A percentile compares a stretch with the other conserved stretches of the same genome.
Evolutionary conservation across 1,140 invertebrate genomes (phyloP).

Genomic region (Drosophila seguyi): DNA sequence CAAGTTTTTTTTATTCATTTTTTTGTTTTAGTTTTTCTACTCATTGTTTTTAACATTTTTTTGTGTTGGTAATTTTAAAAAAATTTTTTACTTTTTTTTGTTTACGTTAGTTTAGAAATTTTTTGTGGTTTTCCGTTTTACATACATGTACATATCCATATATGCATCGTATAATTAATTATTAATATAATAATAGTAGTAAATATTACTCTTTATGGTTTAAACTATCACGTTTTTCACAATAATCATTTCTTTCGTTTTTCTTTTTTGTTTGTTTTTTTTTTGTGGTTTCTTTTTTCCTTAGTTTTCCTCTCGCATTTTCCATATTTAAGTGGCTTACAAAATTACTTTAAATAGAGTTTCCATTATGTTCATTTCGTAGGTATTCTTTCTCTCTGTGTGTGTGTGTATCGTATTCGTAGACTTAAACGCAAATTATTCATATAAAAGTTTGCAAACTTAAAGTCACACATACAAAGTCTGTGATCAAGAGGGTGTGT

Average conservation of each 20-base stretch:
- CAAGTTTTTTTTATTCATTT: slow-evolving; percentile 81
- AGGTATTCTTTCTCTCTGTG: slow-evolving; percentile 33
- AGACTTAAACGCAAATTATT: slow-evolving; percentile 55
- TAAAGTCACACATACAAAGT: slow-evolving; percentile 60
- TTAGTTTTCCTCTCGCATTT: slow-evolving; percentile 64
- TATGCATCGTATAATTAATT: slow-evolving; percentile 77
- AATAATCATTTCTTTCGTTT: slow-evolving; percentile 71
- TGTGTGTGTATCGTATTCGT: slow-evolving; percentile 48
- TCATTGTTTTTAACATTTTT: slow-evolving; percentile 83
- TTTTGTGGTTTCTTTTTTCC: too few relatives aligned
- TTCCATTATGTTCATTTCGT: slow-evolving; percentile 60
- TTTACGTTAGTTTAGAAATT: slow-evolving; percentile 79
- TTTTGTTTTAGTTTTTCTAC: slow-evolving; percentile 84
- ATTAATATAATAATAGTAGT: slow-evolving; percentile 84
- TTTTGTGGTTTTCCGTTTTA: slow-evolving; percentile 57
- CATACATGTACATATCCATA: slow-evolving; percentile 43
- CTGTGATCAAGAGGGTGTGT: slow-evolving; percentile 36
- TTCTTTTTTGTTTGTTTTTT: slow-evolving; percentile 8
- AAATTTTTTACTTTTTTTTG: slow-evolving; percentile 78
- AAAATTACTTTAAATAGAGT: slow-evolving; percentile 64
- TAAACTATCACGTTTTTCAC: slow-evolving; percentile 84
- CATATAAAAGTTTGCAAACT: slow-evolving; percentile 70
- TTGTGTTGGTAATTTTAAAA: slow-evolving; percentile 72
- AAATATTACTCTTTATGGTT: slow-evolving; percentile 84
- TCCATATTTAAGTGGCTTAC: slow-evolving; percentile 77